Conservation (phyloP, 1,140 invertebrate species). For the Habropoda laboriosa region DNA sequence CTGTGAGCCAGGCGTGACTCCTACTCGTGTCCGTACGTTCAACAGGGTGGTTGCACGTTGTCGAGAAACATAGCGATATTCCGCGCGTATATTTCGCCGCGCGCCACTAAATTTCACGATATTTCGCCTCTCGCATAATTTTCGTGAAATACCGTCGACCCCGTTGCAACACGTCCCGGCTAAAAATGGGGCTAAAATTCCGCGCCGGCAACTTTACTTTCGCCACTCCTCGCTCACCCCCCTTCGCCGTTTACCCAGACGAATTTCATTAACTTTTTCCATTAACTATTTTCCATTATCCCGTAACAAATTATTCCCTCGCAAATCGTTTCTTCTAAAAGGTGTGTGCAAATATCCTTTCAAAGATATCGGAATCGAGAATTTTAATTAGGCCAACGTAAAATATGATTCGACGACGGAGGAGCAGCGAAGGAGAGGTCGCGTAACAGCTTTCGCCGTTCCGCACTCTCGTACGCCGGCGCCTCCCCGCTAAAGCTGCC, state of each 20-base stretch:
- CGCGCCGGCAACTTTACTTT: neutral
- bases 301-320: too few species aligned
- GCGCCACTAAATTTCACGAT: conserved; percentile 17
- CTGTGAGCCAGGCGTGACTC: conserved; percentile 74
- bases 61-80: conserved; percentile 54
- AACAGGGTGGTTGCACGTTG: conserved; percentile 69
- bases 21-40: conserved; percentile 70
- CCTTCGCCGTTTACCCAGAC: too few species aligned
- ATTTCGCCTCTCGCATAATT: neutral
- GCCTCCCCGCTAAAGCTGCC: conserved; percentile 38
- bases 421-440: conserved; percentile 31
- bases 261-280: too few species aligned
- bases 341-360: too few species aligned
- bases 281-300: neutral
- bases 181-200: neutral
- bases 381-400: neutral
- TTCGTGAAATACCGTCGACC: neutral
- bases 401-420: neutral
- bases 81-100: conserved; percentile 17
- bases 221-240: too few species aligned
- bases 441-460: conserved; percentile 37
- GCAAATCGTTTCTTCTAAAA: too few species aligned
- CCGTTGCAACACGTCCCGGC: neutral
- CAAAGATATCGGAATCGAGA: too few species aligned
- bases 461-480: conserved; percentile 42